A percentile compares a stretch with the other conserved stretches of the same genome.
Conservation (phyloP, 2,113 vertebrate genomes). For the Mastomys natalensis region DNA sequence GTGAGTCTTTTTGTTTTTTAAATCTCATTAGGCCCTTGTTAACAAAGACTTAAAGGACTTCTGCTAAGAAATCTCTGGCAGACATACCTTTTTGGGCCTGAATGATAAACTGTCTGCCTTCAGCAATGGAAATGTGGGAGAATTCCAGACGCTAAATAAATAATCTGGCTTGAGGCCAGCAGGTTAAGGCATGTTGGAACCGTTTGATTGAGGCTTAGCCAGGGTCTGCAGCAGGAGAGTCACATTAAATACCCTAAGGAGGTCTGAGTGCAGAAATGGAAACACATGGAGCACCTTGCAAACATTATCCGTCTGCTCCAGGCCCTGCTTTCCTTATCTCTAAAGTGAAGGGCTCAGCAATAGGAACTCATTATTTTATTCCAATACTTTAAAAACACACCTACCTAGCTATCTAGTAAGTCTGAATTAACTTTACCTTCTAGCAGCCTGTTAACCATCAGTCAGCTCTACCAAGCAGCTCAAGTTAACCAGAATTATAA, state of each 20-base stretch:
- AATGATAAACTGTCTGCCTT: slow-evolving; percentile 57
- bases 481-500: neutral
- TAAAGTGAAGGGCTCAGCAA: neutral
- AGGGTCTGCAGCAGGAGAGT: neutral
- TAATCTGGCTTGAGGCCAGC: slow-evolving; percentile 25
- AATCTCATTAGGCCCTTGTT: slow-evolving; percentile 52
- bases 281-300: neutral
- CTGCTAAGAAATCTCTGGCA: slow-evolving; percentile 39
- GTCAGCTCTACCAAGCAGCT: neutral
- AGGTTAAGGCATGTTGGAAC: slow-evolving; percentile 31
- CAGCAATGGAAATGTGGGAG: slow-evolving; percentile 61
- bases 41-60: slow-evolving; percentile 45
- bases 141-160: slow-evolving; percentile 58
- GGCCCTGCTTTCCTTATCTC: slow-evolving; percentile 18
- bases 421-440: slow-evolving; percentile 18
- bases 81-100: slow-evolving; percentile 27
- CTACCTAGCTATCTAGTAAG: neutral
- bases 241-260: slow-evolving; percentile 27
- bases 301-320: slow-evolving; percentile 21
- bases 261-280: slow-evolving; percentile 38
- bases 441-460: neutral
- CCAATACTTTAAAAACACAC: slow-evolving; percentile 39
- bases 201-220: slow-evolving; percentile 43
- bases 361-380: slow-evolving; percentile 56
- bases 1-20: neutral